A percentile compares a stretch with the other conserved stretches of the same genome.
phyloP scores from a whole-genome alignment of 2,888 invertebrate species.

The Ophion costatus region DNA sequence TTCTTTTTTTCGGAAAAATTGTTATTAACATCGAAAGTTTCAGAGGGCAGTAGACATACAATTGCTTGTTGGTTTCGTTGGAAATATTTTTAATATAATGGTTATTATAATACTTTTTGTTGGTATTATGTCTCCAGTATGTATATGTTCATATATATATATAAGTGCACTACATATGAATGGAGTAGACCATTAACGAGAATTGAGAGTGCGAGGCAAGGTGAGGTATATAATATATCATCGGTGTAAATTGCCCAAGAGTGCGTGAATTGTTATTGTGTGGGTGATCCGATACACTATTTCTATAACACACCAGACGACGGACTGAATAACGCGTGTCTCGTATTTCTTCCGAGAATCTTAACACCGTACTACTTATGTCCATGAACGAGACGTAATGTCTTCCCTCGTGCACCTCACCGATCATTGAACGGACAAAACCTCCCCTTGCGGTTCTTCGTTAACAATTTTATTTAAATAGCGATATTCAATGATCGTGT shows the following conservation, averaged over 20 bases:
- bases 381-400: conserved; percentile 43
- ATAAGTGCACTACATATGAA: not conserved
- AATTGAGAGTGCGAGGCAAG: conserved; percentile 65
- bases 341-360: conserved; percentile 70
- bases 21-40: not conserved
- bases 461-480: not conserved
- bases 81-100: not conserved
- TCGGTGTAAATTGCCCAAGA: conserved; percentile 48
- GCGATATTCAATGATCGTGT: not conserved
- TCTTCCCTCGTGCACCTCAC: conserved; percentile 40
- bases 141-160: conserved; percentile 3
- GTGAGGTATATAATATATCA: conserved; percentile 62
- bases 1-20: not conserved
- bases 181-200: conserved; percentile 58
- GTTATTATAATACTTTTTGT: not conserved
- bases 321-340: conserved; percentile 63
- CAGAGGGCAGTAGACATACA: not conserved
- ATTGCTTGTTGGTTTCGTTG: not conserved
- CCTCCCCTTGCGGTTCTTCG: not conserved
- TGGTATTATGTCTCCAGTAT: not conserved
- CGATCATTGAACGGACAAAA: conserved; percentile 24
- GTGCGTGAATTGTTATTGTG: conserved; percentile 48
- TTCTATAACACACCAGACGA: conserved; percentile 38
- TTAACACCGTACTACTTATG: conserved; percentile 45
- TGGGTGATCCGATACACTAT: conserved; percentile 52